Conservation (phyloP, 2,888 invertebrate species). For the Eristalis pertinax region DNA sequence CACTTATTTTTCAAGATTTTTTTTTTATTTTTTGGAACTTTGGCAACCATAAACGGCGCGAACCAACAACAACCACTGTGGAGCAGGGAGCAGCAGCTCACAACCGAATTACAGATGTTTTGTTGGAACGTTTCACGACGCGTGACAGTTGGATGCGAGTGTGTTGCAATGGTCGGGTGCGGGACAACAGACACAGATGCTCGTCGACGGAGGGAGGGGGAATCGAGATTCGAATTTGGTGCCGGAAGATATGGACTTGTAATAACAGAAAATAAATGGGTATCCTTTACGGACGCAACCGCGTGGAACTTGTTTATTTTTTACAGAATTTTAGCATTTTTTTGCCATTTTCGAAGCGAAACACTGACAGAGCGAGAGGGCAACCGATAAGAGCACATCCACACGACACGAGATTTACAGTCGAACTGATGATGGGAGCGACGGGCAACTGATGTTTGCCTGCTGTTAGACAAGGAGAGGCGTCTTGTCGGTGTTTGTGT, state of each 20-base stretch:
- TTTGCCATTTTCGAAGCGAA: slow-evolving; percentile 3
- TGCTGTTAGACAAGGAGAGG: slow-evolving; percentile 43
- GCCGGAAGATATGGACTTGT: not conserved
- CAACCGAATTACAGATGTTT: slow-evolving; percentile 56
- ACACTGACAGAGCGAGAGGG: slow-evolving; percentile 8
- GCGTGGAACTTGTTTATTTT: slow-evolving; percentile 23
- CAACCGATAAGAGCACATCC: slow-evolving; percentile 35
- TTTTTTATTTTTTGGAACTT: not conserved
- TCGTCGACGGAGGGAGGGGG: not conserved
- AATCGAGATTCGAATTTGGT: not conserved
- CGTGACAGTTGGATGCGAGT: slow-evolving; percentile 35
- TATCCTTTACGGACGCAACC: not conserved
- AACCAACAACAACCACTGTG: slow-evolving; percentile 15
- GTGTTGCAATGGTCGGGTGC: not conserved
- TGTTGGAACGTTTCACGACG: slow-evolving; percentile 22
- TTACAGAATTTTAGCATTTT: slow-evolving; percentile 31
- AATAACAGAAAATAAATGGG: not conserved
- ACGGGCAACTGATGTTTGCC: slow-evolving; percentile 49
- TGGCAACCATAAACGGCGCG: slow-evolving; percentile 40
- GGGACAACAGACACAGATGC: slow-evolving; percentile 3
- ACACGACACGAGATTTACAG: slow-evolving; percentile 47
- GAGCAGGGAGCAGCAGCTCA: slow-evolving; percentile 9
- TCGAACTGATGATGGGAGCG: slow-evolving; percentile 51
- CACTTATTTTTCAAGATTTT: not conserved
- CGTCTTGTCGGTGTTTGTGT: not conserved